phyloP scores from a whole-genome alignment of 2,797 vertebrate genomes.

The Hemibagrus guttatus region DNA sequence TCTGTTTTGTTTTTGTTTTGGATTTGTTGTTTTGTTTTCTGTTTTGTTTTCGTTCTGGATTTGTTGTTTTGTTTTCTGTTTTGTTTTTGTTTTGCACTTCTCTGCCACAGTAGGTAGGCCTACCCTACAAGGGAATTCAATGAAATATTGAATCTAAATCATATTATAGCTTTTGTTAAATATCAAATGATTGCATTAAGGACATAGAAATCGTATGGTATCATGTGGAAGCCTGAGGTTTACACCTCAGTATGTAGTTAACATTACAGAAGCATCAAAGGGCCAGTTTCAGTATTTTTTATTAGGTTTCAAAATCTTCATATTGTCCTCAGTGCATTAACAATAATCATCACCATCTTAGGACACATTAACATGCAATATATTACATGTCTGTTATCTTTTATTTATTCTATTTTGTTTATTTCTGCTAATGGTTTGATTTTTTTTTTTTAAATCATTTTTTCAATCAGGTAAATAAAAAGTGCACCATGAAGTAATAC shows the following conservation, averaged over 20 bases:
- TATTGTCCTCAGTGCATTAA: neutral
- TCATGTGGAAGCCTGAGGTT: neutral
- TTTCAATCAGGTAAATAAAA: neutral
- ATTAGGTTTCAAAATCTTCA: neutral
- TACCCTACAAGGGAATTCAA: no score
- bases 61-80: no score
- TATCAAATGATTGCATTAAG: neutral
- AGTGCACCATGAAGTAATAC: neutral
- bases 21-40: no score
- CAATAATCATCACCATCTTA: neutral
- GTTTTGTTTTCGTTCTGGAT: no score
- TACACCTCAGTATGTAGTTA: neutral
- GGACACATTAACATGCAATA: neutral
- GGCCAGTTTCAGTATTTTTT: neutral
- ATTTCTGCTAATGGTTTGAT: neutral
- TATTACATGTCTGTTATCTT: neutral
- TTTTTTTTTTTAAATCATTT: neutral
- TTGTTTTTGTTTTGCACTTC: no score
- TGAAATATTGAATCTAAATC: no score
- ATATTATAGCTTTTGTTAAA: neutral
- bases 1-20: no score
- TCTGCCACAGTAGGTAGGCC: no score
- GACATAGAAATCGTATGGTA: neutral
- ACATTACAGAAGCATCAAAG: neutral
- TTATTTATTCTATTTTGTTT: neutral